These are phyloP conservation scores for Apostichopus parvimensis DNA, from an alignment of 35 echinoderm and acorn worm genomes.

Conservation along the genomic window DNA sequence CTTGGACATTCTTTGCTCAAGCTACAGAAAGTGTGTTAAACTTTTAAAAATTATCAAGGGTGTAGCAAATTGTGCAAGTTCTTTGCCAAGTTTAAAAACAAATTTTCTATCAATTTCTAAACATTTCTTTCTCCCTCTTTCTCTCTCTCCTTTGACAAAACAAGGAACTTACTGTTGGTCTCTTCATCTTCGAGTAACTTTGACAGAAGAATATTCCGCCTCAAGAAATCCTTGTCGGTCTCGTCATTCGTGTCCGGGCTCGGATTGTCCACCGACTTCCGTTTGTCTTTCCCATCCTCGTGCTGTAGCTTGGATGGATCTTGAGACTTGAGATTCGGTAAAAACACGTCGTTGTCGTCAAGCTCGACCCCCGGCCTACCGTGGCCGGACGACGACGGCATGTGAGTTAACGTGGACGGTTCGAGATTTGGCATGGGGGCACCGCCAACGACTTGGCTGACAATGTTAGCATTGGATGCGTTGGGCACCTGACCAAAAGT, in stretches of 20 bases:
- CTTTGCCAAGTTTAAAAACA: no score
- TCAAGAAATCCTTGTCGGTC: slow-evolving; percentile 59
- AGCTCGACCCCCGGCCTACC: slow-evolving; percentile 24
- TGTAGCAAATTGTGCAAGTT: no score
- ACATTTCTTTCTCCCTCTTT: no score
- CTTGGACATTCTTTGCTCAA: no score
- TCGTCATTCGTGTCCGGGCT: slow-evolving; percentile 85
- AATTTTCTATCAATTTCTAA: no score
- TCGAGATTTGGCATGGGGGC: slow-evolving; percentile 53
- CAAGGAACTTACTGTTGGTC: slow-evolving; percentile 29
- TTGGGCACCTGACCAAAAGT: slow-evolving; percentile 32
- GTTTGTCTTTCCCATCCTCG: slow-evolving; percentile 40
- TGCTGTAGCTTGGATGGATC: neutral
- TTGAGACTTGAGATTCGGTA: slow-evolving; percentile 49
- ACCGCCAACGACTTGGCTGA: neutral
- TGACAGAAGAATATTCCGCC: slow-evolving; percentile 64
- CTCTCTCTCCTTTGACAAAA: no score
- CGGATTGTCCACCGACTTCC: slow-evolving; percentile 51
- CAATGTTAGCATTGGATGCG: neutral
- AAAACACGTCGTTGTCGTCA: slow-evolving; percentile 69
- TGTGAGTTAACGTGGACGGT: slow-evolving; percentile 45
- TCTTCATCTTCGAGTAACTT: slow-evolving; percentile 70
- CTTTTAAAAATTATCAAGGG: no score
- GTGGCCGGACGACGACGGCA: slow-evolving; percentile 54
- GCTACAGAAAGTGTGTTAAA: no score